Evolutionary conservation across 1,140 invertebrate genomes (phyloP), one percentile per base, ranked within the genome.

Genomic region (Marisa cornuarietis): DNA sequence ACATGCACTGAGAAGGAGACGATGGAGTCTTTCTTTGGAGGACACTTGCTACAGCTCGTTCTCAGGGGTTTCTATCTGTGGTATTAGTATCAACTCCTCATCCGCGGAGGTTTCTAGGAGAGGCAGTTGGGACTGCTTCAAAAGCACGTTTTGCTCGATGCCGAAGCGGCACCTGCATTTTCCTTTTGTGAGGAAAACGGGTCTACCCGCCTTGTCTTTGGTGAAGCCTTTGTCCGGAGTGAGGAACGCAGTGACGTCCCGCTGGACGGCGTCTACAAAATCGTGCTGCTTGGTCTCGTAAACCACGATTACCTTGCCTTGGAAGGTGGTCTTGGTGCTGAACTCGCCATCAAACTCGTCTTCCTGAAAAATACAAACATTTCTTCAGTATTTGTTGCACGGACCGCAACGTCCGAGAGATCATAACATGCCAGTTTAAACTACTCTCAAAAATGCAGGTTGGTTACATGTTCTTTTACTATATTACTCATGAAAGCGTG

Each of bases 331-430:
- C 72, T 86, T 82, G 20, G 90, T 84, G 54, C 86, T 87, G 80
- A 92, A 92, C 51, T 85, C 86, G 42, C 91, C 91, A 16, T 86
- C 85, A 83, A 91, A 92, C 75, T 90, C 90, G 79, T 91, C 87
- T 82, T 92, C 92, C 54, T 58, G 54, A 18, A 18, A 14, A 58
- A 58, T 1, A 58, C 1, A 58, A 58, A 58, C 54, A 58, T 58
- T 58, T 58, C 16, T 58, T 58, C 11, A 58, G 8, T 58, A 18
- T 6, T 58, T 6, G 54, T 58, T 58, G 54, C 54, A 58, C 31
- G 31, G 31, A 42, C 31, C 31, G 31, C 31, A 42, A 42, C 31
- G n/a, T n/a, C n/a, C n/a, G n/a, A n/a, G n/a, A n/a, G n/a, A n/a
- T n/a, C n/a, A n/a, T n/a, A n/a, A n/a, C n/a, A n/a, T n/a, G n/a